phyloP scores from a whole-genome alignment of 2,888 invertebrate species.

The Sepiola atlantica region DNA sequence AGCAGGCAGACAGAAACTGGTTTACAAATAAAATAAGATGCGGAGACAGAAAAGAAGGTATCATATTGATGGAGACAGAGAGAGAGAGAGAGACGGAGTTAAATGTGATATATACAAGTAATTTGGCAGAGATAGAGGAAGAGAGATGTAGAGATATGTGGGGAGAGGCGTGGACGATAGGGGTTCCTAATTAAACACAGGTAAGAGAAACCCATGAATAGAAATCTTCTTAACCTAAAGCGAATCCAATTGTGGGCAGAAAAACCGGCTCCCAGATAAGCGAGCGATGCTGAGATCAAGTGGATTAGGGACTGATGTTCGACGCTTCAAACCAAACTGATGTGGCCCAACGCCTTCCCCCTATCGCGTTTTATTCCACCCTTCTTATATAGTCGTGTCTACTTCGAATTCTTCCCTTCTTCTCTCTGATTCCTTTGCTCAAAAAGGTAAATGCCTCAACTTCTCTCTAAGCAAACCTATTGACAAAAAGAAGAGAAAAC shows the following conservation, averaged over 20 bases:
- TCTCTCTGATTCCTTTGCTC: not conserved
- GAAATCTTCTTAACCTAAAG: slow-evolving; percentile 6
- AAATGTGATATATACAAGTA: too few species aligned
- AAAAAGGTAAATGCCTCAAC: not conserved
- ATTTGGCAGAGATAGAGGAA: too few species aligned
- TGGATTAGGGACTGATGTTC: not conserved
- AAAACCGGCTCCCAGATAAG: not conserved
- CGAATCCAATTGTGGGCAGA: not conserved
- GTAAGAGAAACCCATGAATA: not conserved
- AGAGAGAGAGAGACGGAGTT: too few species aligned
- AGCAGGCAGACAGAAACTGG: too few species aligned
- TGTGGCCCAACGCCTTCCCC: not conserved
- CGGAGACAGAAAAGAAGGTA: too few species aligned
- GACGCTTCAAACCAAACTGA: not conserved
- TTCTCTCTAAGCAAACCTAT: slow-evolving; percentile 15
- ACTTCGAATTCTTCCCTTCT: too few species aligned
- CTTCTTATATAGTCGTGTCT: not conserved
- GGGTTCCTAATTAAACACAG: not conserved
- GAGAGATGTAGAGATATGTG: too few species aligned
- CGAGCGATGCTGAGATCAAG: not conserved
- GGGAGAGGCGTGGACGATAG: too few species aligned
- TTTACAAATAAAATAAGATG: too few species aligned
- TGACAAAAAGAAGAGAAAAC: not conserved
- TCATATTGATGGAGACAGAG: too few species aligned
- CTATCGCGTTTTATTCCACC: too few species aligned